phyloP scores from a whole-genome alignment of 2,113 vertebrate species.

The Tyrannus savana region DNA sequence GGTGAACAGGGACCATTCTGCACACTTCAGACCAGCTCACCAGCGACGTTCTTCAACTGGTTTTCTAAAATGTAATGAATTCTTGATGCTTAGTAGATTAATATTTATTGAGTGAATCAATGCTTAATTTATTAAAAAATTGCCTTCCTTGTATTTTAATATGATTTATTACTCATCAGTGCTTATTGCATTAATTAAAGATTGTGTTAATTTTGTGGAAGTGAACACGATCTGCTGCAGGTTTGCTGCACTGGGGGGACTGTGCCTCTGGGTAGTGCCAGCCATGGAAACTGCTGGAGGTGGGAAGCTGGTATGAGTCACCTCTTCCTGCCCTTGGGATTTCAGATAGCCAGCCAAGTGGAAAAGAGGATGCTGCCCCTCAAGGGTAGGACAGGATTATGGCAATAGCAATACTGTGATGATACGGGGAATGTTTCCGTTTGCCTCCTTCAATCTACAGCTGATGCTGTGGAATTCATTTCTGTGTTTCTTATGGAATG shows the following conservation, averaged over 20 bases:
- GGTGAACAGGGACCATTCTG: constrained; percentile 34
- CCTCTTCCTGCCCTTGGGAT: background rate
- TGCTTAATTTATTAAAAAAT: constrained; percentile 66
- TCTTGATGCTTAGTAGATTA: constrained; percentile 52
- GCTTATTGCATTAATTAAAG: constrained; percentile 63
- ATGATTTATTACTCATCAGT: constrained; percentile 64
- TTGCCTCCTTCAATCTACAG: background rate
- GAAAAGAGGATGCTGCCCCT: constrained; percentile 30
- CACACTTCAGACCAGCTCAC: constrained; percentile 19
- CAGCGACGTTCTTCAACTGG: background rate
- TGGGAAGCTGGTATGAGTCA: background rate
- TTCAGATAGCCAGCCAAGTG: background rate
- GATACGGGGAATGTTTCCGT: background rate
- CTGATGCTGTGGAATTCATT: background rate
- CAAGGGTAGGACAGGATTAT: background rate
- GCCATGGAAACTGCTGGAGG: background rate
- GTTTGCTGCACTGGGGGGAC: background rate
- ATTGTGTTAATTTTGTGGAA: constrained; percentile 56
- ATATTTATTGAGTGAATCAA: constrained; percentile 66
- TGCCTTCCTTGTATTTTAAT: constrained; percentile 64
- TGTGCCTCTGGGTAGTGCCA: background rate
- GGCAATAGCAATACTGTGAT: background rate
- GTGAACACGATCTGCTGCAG: background rate
- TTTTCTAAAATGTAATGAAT: constrained; percentile 46
- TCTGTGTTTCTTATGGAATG: background rate